Percentiles rank a stretch among this genome's conserved stretches.
These are phyloP conservation scores for Cepaea hortensis DNA, from an alignment of 2,888 invertebrate genomes.

Conservation along the genomic window DNA sequence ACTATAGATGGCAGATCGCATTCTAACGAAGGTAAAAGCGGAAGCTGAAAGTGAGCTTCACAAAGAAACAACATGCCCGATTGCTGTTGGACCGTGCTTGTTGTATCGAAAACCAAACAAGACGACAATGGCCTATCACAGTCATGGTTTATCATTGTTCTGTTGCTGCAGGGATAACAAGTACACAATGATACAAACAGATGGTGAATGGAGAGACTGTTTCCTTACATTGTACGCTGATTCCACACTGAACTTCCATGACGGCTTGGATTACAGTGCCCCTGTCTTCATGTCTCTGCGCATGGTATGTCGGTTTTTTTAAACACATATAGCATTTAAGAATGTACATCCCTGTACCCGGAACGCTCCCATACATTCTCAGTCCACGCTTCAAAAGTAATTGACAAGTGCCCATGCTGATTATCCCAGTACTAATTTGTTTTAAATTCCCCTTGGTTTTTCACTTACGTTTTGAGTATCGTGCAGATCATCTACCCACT, in stretches of 20 bases:
- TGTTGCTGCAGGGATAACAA: neutral
- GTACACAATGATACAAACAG: neutral
- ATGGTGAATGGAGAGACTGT: conserved; percentile 8
- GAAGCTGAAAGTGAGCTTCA: neutral
- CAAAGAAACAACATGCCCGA: neutral
- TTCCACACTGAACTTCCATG: conserved; percentile 17
- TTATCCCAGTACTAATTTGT: no score
- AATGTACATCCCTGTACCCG: neutral
- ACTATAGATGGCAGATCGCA: neutral
- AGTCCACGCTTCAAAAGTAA: no score
- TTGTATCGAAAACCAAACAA: neutral
- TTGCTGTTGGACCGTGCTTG: conserved; percentile 28
- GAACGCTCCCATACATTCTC: neutral
- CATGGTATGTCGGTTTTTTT: conserved; percentile 6
- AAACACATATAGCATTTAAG: neutral
- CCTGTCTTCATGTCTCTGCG: neutral
- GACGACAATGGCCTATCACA: neutral
- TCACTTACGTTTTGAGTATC: no score
- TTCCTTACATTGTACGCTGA: conserved; percentile 6
- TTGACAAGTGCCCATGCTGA: no score
- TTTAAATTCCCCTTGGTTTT: no score
- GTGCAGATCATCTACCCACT: no score
- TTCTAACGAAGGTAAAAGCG: neutral
- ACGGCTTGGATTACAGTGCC: neutral
- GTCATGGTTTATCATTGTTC: neutral